A percentile compares a stretch with the other conserved stretches of the same genome.
phyloP scores from a whole-genome alignment of 2,888 invertebrate genomes.

The Agriopis aurantiaria region DNA sequence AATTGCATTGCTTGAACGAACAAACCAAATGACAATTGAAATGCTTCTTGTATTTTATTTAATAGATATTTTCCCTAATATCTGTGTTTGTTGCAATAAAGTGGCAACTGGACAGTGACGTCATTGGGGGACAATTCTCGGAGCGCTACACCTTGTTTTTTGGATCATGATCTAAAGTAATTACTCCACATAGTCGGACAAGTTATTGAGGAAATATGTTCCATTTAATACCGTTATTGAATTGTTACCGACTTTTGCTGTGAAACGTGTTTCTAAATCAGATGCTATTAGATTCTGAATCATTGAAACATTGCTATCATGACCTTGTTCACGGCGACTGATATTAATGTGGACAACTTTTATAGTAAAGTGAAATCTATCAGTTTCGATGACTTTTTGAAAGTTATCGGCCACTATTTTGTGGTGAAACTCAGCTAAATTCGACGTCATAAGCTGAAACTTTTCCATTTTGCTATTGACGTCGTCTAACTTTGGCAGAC shows the following conservation, averaged over 20 bases:
- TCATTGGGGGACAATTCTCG: too few relatives aligned
- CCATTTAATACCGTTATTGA: neutral
- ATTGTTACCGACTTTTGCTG: neutral
- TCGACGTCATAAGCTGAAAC: neutral
- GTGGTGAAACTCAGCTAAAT: neutral
- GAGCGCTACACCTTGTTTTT: too few relatives aligned
- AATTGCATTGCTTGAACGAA: too few relatives aligned
- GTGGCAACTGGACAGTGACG: too few relatives aligned
- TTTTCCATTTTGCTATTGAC: neutral
- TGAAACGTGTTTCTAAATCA: neutral
- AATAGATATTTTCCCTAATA: too few relatives aligned
- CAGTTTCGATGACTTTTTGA: constrained; percentile 4
- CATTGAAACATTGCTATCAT: neutral
- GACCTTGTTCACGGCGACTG: neutral
- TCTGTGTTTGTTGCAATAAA: too few relatives aligned
- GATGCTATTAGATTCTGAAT: neutral
- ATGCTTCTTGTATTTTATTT: too few relatives aligned
- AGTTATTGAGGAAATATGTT: neutral
- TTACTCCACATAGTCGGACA: neutral
- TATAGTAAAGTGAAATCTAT: constrained; percentile 8
- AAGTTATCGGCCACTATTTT: neutral
- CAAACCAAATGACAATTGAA: too few relatives aligned
- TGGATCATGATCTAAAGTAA: neutral
- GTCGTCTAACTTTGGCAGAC: constrained; percentile 9
- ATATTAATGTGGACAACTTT: neutral